Conservation (phyloP, 2,888 invertebrate species). For the Monoplex corrugatus region DNA sequence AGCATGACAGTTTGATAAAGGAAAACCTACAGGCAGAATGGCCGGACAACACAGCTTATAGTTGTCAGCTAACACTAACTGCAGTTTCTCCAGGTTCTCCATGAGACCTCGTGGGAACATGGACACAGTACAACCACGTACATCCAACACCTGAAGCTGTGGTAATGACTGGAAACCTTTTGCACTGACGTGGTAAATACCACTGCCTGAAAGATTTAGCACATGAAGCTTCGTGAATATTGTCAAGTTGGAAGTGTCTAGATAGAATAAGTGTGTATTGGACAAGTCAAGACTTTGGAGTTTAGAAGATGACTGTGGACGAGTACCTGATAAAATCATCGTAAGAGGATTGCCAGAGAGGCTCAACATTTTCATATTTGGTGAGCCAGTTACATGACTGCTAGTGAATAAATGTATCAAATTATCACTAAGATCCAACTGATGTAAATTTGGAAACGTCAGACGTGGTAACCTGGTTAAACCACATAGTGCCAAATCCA, state of each 20-base stretch:
- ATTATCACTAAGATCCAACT: constrained; percentile 11
- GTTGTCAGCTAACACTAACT: constrained; percentile 29
- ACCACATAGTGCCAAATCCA: not conserved
- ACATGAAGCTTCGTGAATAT: not conserved
- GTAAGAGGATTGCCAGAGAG: constrained; percentile 19
- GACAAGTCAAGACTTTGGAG: constrained; percentile 29
- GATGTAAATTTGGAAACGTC: not conserved
- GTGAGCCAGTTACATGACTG: not conserved
- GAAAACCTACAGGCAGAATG: constrained; percentile 16
- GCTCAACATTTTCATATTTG: not conserved
- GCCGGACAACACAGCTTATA: constrained; percentile 44
- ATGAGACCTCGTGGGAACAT: constrained; percentile 7
- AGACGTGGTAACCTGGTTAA: not conserved
- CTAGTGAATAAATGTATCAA: not conserved
- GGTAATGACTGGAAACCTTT: constrained; percentile 20
- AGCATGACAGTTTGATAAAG: not conserved
- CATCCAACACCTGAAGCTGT: constrained; percentile 1
- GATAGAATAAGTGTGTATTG: not conserved
- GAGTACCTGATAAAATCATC: not conserved
- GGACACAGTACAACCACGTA: not conserved
- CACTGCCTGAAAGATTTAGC: constrained; percentile 38
- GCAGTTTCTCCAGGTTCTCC: constrained; percentile 1
- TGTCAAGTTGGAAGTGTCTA: not conserved
- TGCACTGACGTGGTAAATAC: not conserved
- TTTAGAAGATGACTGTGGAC: not conserved